Evolutionary conservation across 2,888 invertebrate genomes (phyloP).

Genomic region (Theretra japonica): DNA sequence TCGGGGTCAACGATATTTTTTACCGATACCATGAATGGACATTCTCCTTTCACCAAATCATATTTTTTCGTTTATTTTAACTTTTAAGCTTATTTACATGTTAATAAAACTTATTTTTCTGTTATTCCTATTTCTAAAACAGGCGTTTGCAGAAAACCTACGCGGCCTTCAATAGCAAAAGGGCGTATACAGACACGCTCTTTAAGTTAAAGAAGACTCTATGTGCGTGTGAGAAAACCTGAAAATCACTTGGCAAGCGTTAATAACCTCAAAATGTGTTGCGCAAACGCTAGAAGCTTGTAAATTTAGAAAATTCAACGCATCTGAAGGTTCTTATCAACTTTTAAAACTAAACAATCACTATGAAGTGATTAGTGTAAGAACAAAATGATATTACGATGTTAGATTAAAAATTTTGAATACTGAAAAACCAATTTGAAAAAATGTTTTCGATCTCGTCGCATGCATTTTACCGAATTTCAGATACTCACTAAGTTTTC

Average conservation of each 20-base stretch:
- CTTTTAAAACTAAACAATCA: constrained; percentile 1
- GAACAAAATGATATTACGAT: neutral
- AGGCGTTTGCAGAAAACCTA: neutral
- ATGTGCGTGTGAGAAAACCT: constrained; percentile 3
- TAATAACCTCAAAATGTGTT: constrained; percentile 8
- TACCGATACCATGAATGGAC: too few relatives aligned
- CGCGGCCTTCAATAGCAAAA: neutral
- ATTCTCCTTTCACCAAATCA: neutral
- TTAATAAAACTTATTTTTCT: neutral
- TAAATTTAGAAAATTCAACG: constrained; percentile 1
- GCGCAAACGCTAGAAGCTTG: constrained; percentile 12
- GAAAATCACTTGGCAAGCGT: constrained; percentile 16
- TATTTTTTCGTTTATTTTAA: neutral
- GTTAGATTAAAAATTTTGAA: constrained; percentile 9
- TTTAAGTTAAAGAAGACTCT: neutral
- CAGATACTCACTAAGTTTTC: constrained; percentile 83
- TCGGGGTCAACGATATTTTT: too few relatives aligned
- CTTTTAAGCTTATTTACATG: neutral
- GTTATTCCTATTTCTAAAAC: neutral
- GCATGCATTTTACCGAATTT: constrained; percentile 71
- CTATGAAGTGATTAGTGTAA: constrained; percentile 8
- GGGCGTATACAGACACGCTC: neutral
- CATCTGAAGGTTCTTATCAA: neutral
- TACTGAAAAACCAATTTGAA: constrained; percentile 12
- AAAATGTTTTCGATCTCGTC: constrained; percentile 27